Evolutionary conservation across 2,888 invertebrate species (phyloP), one percentile per base, ranked within the genome.

Genomic region (Chymomyza amoena): DNA sequence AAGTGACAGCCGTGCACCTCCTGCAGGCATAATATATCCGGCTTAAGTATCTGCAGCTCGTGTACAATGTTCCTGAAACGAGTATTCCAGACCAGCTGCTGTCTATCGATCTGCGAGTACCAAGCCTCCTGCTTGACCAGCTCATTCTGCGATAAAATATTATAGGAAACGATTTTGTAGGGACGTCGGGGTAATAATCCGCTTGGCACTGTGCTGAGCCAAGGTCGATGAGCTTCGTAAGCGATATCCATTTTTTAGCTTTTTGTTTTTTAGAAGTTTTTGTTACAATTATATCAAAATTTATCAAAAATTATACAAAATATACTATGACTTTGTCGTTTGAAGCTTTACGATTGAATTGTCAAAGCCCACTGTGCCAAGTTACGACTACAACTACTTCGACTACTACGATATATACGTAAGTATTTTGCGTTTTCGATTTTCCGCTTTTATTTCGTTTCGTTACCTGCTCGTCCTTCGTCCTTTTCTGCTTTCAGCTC

Each of bases 1-100:
- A 96, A 92, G 90, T 97, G 96, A 9, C 94, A 93, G 13, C 93
- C 93, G 92, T 98, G 96, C 39, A 98, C 96, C 93, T 98, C 98
- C 93, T 98, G 98, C 5, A 98, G 68, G 61, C 90, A 90, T 2
- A 90, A 57, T 66, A 89, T 89, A 78, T 93, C 93, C 0, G 94
- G 93, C 15, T 90, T 89, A 54, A 93, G 77, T n/a, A 74, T 79
- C 4, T 88, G 72, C 61, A 94, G 93, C 89, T 93, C 93, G 4
- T 92, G 87, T 39, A 88, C 92, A 3, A 94, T 77, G 45, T 90
- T 90, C 0, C 89, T 72, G 4, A 93, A 94, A 64, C 98, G 93
- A 61, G 93, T 91, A 20, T 94, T 92, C 97, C 97, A 98, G 13
- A 92, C 90, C 3, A 98, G 92, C 68, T 73, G 45, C n/a, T 67